Evolutionary conservation across 2,888 invertebrate species (phyloP), one percentile per base, ranked within the genome.

Genomic region (Tetanocera ferruginea): DNA sequence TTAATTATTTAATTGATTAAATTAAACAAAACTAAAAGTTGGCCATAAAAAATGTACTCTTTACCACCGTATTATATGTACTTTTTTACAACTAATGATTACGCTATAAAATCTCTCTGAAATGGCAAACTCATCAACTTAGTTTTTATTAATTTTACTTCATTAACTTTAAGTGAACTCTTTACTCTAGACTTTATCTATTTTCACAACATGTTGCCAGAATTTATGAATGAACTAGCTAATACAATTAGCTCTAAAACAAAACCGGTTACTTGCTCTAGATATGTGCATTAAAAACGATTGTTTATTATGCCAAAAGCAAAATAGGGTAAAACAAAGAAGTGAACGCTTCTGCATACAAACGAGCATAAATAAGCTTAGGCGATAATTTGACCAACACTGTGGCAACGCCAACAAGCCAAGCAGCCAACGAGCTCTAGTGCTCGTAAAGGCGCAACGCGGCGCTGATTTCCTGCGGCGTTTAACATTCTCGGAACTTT

Each of bases 401-500:
- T 75, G 74, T 52, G 66, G 75, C 55, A 66, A 75, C 55, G 66
- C 67, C 66, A 67, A 19, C 67, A 5, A 37, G 49, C 64, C 34
- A 31, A 17, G 31, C 25, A 31, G 55, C 1, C 9, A 55, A 19
- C n/a, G n/a, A n/a, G n/a, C n/a, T n/a, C 19, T n/a, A n/a, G 55
- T 23, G 55, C 31, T 17, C 25, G 62, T 5, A 23, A 62, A 17
- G 62, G 62, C 23, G 62, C 62, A 28, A 17, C 31, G 62, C 55
- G 66, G 34, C 52, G 75, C 55, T 66, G 75, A 66, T 25, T 76
- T 76, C 76, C 76, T 76, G 76, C 76, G 69, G 76, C 76, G 76
- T 70, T 76, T 62, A 49, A 70, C 70, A 70, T 76, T 76, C 76
- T 76, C 76, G 62, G 76, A 76, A 76, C 76, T 76, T 70, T 76